Evolutionary conservation across 2,888 invertebrate species (phyloP).

Genomic region (Cataglyphis cursor): DNA sequence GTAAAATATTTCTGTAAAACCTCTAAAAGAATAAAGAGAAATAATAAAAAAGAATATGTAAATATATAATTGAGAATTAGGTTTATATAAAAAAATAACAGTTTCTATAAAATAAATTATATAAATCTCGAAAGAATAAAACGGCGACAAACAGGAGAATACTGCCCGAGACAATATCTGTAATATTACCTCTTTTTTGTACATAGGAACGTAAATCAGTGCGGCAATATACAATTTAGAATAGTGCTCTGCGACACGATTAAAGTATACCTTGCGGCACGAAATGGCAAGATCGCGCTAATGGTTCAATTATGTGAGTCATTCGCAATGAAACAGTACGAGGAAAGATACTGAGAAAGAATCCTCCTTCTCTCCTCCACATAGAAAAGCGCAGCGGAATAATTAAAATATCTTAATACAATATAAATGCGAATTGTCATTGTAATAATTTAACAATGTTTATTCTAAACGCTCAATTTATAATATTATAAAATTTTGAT

Average conservation of each 20-base stretch:
- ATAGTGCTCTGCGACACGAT: constrained; percentile 64
- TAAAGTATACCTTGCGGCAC: constrained; percentile 49
- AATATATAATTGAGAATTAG: background rate
- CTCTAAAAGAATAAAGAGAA: background rate
- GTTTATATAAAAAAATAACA: constrained; percentile 1
- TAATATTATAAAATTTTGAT: background rate
- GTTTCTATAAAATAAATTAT: background rate
- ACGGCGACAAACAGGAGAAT: background rate
- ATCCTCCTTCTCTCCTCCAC: background rate
- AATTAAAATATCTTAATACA: constrained; percentile 79
- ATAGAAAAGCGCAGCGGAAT: constrained; percentile 71
- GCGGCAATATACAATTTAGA: constrained; percentile 56
- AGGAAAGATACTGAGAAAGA: constrained; percentile 45
- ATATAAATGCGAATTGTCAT: constrained; percentile 73
- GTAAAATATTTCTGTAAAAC: background rate
- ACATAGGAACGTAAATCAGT: constrained; percentile 63
- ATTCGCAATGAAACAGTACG: constrained; percentile 71
- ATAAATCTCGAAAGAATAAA: background rate
- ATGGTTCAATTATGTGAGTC: constrained; percentile 80
- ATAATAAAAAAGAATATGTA: constrained; percentile 1
- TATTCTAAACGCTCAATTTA: background rate
- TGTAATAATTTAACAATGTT: constrained; percentile 6
- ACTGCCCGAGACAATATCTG: background rate
- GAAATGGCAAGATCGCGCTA: constrained; percentile 72
- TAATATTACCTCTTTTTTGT: constrained; percentile 31